Percentiles rank a stretch among this genome's conserved stretches.
phyloP scores from a whole-genome alignment of 1,140 invertebrate genomes.

The Schlechtendalia chinensis region DNA sequence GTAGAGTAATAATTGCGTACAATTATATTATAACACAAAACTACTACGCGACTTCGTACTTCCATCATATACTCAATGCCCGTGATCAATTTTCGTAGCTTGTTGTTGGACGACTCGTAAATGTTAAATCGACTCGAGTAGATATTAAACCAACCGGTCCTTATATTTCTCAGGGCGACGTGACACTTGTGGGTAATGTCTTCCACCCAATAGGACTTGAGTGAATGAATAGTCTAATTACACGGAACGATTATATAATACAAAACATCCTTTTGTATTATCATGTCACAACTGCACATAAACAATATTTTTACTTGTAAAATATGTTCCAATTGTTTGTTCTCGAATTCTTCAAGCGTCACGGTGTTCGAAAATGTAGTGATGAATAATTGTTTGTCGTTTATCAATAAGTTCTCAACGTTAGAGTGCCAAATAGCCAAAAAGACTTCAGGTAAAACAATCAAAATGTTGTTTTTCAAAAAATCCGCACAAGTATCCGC shows the following conservation, averaged over 20 bases:
- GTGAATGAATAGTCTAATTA: background rate
- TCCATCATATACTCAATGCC: conserved; percentile 19
- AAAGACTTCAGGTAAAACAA: background rate
- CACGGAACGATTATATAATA: too few species aligned
- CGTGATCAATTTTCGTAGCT: conserved; percentile 15
- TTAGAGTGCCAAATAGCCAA: background rate
- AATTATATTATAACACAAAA: too few species aligned
- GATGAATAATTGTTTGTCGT: background rate
- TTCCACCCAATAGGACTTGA: background rate
- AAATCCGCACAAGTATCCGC: too few species aligned
- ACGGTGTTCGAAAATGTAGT: background rate
- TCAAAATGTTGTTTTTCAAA: too few species aligned
- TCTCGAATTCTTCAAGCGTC: background rate
- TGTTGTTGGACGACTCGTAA: background rate
- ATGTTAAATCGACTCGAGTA: background rate
- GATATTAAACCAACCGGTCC: conserved; percentile 24
- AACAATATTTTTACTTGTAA: background rate
- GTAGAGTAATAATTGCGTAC: background rate
- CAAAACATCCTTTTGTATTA: too few species aligned
- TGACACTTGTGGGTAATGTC: background rate
- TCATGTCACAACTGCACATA: too few species aligned
- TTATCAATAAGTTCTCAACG: background rate
- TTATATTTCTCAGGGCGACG: background rate
- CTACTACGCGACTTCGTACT: background rate
- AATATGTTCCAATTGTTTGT: background rate